Base-by-base conservation (phyloP, 37 sponge, comb jelly and placozoan species). In the Aphrocallistes beatrix region DNA sequence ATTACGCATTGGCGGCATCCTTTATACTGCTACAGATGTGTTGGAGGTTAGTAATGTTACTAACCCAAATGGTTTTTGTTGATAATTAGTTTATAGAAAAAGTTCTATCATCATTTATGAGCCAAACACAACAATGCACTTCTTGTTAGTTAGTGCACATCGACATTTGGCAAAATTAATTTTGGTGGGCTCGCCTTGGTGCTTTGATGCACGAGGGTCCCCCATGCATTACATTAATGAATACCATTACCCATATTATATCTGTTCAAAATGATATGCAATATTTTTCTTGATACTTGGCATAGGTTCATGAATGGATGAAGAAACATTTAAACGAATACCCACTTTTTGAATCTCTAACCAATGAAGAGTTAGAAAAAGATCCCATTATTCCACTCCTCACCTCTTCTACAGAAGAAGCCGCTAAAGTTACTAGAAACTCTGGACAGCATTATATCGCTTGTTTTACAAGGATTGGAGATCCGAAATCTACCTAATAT, bases 21-120 rank as follows among this genome's bases (percentile, higher is more conserved):
- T 95, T 1, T 98, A 98, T 39, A 95, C 93, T 37, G 94, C 94
- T 36, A 94, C 96, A 37, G 99, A 98, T 92, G 99, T 98, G 17
- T 51, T 91, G 19, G 99, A 95, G 39, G 85, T 97, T 25, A 32
- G 17, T 60, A 60, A 60, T 60, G n/a, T 60, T 60, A 60, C 28
- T 25, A 19, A 60, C 10, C 75, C 75, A 60, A 60, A 32, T 60
- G 10, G 3, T 3, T 60, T 60, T 30, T 13, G n/a, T 60, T 32
- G 25, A 42, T 34, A 75, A 13, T 30, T 10, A 81, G 23, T n/a
- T n/a, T n/a, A n/a, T n/a, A n/a, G n/a, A n/a, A n/a, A n/a, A n/a
- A n/a, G n/a, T n/a, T n/a, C n/a, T n/a, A n/a, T n/a, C n/a, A n/a
- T n/a, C n/a, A n/a, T n/a, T n/a, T n/a, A n/a, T 47, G 8, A 60